Percentiles rank a stretch among this genome's conserved stretches.
phyloP scores from a whole-genome alignment of 1,140 invertebrate genomes.

The Agrilus planipennis region DNA sequence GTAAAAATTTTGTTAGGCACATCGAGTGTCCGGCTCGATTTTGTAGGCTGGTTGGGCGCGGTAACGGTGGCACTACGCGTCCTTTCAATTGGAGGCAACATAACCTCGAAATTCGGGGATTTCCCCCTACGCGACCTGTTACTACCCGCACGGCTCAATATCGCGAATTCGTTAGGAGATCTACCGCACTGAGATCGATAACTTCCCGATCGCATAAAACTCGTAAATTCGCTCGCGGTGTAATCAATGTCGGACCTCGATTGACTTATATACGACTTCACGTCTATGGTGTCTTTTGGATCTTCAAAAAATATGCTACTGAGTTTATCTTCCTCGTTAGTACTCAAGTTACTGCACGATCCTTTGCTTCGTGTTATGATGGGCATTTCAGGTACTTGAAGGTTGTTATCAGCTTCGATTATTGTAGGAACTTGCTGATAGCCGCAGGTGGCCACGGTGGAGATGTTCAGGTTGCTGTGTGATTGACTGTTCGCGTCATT shows the following conservation, averaged over 20 bases:
- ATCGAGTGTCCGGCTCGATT: conserved; percentile 26
- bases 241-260: conserved; percentile 49
- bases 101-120: conserved; percentile 26
- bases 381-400: background rate
- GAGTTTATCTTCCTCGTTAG: conserved; percentile 28
- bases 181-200: conserved; percentile 51
- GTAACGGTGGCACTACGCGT: conserved; percentile 26
- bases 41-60: conserved; percentile 22
- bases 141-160: conserved; percentile 43
- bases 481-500: background rate
- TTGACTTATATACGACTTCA: conserved; percentile 54
- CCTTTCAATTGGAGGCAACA: conserved; percentile 13
- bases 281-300: conserved; percentile 46
- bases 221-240: conserved; percentile 17
- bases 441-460: no score
- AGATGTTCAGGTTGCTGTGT: conserved; percentile 10
- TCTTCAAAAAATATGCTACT: conserved; percentile 17
- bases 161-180: conserved; percentile 30
- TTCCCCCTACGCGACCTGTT: conserved; percentile 26
- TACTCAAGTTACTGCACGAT: conserved; percentile 1
- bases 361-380: conserved; percentile 1
- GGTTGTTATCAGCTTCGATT: conserved; percentile 38
- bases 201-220: conserved; percentile 29
- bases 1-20: conserved; percentile 26
- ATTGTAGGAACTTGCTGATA: conserved; percentile 43